Evolutionary conservation across 2,797 vertebrate species (phyloP), one percentile per base, ranked within the genome.

Genomic region (Acropternis orthonyx): DNA sequence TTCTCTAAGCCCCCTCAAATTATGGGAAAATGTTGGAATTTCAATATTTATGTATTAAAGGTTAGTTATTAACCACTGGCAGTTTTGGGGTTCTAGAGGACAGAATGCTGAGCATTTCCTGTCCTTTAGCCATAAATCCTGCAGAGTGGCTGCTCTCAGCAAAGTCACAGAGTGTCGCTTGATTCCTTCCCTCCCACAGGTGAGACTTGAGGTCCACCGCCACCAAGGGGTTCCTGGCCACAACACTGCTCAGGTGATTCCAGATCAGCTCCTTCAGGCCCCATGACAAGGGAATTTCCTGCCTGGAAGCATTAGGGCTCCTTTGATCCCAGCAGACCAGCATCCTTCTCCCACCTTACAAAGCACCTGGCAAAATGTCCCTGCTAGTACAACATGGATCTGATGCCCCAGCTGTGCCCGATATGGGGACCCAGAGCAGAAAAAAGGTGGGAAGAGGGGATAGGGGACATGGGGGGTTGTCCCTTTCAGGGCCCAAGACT

Each of bases 201-300:
- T 27, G 28, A 87, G 19, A 26, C 19, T 18, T 27, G 10, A 82
- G 16, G 2, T 36, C 14, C 34, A 32, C 5, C n/a, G 46, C 12
- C 55, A 79, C 0, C 0, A 51, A 80, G 16, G 20, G 1, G 1
- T 13, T 68, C 46, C 49, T 2, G 2, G 8, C 12, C 32, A 21
- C 24, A 58, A 30, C 4, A 67, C 46, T 56, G 26, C 4, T 71
- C n/a, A 49, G 17, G 10, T 2, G 2, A 13, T 19, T 20, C 49
- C 44, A 20, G 23, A 65, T 24, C 55, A 22, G 15, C n/a, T 74
- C 24, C 39, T 23, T 79, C 69, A 68, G 58, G 6, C 17, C 23
- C 5, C 10, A 0, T 23, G 44, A 20, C 5, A 30, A 62, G 37
- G 36, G 61, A 71, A 56, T 14, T 18, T 0, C 39, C 32, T 81